Conservation (phyloP, 2,797 vertebrate species). For the Danio jaintianensis region DNA sequence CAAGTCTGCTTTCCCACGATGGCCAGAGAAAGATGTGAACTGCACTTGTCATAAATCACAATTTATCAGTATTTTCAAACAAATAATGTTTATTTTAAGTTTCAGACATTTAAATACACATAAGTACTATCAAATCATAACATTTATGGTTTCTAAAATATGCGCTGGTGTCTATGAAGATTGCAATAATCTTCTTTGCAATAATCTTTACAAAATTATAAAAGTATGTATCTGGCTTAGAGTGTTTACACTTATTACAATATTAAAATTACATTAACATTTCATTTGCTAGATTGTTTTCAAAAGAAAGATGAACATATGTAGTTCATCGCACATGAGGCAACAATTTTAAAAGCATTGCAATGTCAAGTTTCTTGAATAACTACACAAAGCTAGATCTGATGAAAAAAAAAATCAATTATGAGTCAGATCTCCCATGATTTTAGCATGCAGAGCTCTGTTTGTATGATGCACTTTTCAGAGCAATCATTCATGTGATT, state of each 20-base stretch:
- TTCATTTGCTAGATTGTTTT: neutral
- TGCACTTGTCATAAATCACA: too few relatives aligned
- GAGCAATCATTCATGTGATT: neutral
- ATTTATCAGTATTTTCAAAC: too few relatives aligned
- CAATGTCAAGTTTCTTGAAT: neutral
- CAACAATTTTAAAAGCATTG: neutral
- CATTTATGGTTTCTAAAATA: too few relatives aligned
- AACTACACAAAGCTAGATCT: neutral
- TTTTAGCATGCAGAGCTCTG: neutral
- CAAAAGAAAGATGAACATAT: neutral
- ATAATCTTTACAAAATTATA: too few relatives aligned
- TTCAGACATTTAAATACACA: too few relatives aligned
- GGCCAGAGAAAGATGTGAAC: too few relatives aligned
- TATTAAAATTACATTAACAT: neutral
- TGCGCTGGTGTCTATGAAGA: too few relatives aligned
- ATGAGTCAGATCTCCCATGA: neutral
- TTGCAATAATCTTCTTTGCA: too few relatives aligned
- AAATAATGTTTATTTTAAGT: too few relatives aligned
- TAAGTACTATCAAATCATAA: too few relatives aligned
- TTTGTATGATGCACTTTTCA: constrained; percentile 12
- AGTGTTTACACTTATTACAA: neutral
- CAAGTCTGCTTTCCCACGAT: too few relatives aligned
- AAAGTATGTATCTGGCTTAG: too few relatives aligned
- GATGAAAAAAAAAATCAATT: neutral
- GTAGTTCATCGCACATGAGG: neutral